Evolutionary conservation across 1,140 invertebrate genomes (phyloP).

Genomic region (Lasioglossum baleicum): DNA sequence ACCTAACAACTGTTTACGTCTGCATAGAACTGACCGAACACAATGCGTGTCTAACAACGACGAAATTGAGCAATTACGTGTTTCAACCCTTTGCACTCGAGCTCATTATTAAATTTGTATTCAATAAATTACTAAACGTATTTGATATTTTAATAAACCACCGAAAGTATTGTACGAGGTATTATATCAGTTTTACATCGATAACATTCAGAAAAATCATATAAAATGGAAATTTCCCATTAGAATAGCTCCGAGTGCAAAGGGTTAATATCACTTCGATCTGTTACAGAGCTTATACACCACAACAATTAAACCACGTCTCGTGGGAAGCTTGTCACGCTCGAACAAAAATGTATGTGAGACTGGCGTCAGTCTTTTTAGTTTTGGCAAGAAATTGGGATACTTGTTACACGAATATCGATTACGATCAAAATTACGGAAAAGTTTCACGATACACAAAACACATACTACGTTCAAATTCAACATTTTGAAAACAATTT

Average conservation of each 20-base stretch:
- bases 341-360: slow-evolving; percentile 27
- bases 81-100: not conserved
- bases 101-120: too few species aligned
- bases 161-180: too few species aligned
- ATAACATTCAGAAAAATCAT: too few species aligned
- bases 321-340: slow-evolving; percentile 7
- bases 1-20: not conserved
- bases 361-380: slow-evolving; percentile 52
- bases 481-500: slow-evolving; percentile 13
- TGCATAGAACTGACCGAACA: too few species aligned
- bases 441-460: slow-evolving; percentile 29
- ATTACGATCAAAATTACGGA: slow-evolving; percentile 7
- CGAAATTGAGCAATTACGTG: slow-evolving; percentile 21
- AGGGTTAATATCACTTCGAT: slow-evolving; percentile 13
- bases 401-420: slow-evolving; percentile 21
- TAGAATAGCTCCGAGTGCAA: too few species aligned
- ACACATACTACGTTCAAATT: slow-evolving; percentile 28
- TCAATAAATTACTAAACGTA: too few species aligned
- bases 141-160: too few species aligned
- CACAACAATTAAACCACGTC: not conserved
- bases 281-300: not conserved
- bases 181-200: too few species aligned
- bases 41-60: slow-evolving; percentile 5
- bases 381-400: slow-evolving; percentile 55
- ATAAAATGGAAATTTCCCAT: too few species aligned